Evolutionary conservation across 35 echinoderm and acorn worm genomes (phyloP).

Genomic region (Ptychodera flava): DNA sequence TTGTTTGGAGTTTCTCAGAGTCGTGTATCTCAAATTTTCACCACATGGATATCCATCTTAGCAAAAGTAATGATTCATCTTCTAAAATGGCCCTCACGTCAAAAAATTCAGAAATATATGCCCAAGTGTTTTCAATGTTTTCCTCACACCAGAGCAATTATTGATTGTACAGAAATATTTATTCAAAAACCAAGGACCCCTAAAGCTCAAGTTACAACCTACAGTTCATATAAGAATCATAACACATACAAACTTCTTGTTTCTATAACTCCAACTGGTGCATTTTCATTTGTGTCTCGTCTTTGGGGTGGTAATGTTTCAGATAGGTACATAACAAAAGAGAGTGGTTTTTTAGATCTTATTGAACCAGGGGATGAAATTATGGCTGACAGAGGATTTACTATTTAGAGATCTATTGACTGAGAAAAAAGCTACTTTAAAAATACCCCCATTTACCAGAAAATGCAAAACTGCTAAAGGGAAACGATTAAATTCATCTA

Average conservation of each 20-base stretch:
- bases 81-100: slow-evolving; percentile 7
- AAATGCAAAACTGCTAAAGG: neutral
- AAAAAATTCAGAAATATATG: neutral
- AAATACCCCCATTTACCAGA: slow-evolving; percentile 16
- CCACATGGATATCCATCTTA: neutral
- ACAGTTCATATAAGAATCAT: slow-evolving; percentile 19
- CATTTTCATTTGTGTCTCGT: neutral
- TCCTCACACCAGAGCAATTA: slow-evolving; percentile 7
- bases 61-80: neutral
- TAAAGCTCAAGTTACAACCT: slow-evolving; percentile 10
- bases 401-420: slow-evolving; percentile 12
- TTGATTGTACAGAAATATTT: slow-evolving; percentile 34
- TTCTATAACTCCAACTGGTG: too few species aligned
- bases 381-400: slow-evolving; percentile 30
- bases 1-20: neutral
- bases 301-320: slow-evolving; percentile 1
- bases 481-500: neutral
- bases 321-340: neutral
- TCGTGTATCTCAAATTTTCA: neutral
- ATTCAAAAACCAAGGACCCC: slow-evolving; percentile 1
- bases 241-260: slow-evolving; percentile 21
- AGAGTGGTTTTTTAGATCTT: too few species aligned
- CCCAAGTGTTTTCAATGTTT: slow-evolving; percentile 16
- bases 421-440: slow-evolving; percentile 14
- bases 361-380: slow-evolving; percentile 19